These are phyloP conservation scores for Mus caroli DNA, from an alignment of 2,797 vertebrate genomes.

Conservation along the genomic window DNA sequence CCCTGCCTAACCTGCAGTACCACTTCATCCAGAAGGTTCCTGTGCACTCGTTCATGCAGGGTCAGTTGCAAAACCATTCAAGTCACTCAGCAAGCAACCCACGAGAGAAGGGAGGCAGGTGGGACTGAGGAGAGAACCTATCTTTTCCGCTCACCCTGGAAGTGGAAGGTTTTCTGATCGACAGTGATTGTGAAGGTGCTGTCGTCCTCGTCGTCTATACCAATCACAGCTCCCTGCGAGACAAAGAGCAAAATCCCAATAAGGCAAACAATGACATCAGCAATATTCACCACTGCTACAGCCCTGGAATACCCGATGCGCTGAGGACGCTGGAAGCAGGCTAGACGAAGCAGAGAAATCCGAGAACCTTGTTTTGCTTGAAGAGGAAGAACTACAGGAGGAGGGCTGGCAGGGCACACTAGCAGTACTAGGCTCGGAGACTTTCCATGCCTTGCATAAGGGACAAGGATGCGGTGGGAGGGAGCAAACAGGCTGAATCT, in stretches of 20 bases:
- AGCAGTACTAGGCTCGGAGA: background rate
- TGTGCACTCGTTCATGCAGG: constrained; percentile 85
- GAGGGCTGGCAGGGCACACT: background rate
- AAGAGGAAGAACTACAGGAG: constrained; percentile 32
- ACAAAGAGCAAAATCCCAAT: constrained; percentile 92
- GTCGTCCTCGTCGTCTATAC: constrained; percentile 99
- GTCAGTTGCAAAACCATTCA: constrained; percentile 86
- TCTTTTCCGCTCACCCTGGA: constrained; percentile 96
- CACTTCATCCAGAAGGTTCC: constrained; percentile 88
- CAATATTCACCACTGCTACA: constrained; percentile 90
- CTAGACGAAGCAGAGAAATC: constrained; percentile 67
- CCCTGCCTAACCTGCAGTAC: constrained; percentile 89
- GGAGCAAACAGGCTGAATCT: constrained; percentile 24
- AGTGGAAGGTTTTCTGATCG: constrained; percentile 99
- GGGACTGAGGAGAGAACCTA: constrained; percentile 86
- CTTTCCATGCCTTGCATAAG: constrained; percentile 37
- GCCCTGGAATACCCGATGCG: constrained; percentile 87
- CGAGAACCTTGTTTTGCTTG: constrained; percentile 48
- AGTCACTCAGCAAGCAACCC: constrained; percentile 86
- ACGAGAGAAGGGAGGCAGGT: constrained; percentile 71
- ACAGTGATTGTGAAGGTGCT: constrained; percentile 99
- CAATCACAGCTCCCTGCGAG: constrained; percentile 99
- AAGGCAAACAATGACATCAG: constrained; percentile 94
- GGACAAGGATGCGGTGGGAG: background rate
- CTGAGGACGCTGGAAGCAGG: constrained; percentile 79